These are phyloP conservation scores for Alouatta palliata DNA, from an alignment of 2,113 vertebrate species.

Conservation along the genomic window DNA sequence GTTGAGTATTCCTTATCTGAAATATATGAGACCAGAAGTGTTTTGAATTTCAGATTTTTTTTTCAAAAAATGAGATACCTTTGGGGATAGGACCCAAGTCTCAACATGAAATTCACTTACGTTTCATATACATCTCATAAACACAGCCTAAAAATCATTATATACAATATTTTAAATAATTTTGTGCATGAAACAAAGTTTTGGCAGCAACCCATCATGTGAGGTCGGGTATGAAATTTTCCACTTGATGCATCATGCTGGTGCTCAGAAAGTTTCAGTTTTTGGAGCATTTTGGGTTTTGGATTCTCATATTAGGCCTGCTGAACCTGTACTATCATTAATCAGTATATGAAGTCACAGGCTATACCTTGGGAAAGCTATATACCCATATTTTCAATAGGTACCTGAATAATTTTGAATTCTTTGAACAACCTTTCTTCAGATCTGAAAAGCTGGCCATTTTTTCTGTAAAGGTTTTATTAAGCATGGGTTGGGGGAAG, in stretches of 20 bases:
- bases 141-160: not conserved
- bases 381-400: not conserved
- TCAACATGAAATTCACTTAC: not conserved
- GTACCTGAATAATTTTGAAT: conserved; percentile 19
- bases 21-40: too few relatives aligned
- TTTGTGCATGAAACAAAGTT: not conserved
- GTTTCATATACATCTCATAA: not conserved
- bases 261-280: not conserved
- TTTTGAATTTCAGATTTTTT: not conserved
- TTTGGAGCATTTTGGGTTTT: not conserved
- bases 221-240: not conserved
- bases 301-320: not conserved
- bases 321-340: not conserved
- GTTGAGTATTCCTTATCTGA: not conserved
- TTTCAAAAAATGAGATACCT: not conserved
- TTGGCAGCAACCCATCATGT: not conserved
- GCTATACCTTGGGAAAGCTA: not conserved
- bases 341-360: not conserved
- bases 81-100: not conserved
- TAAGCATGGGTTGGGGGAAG: not conserved
- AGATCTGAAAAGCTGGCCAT: not conserved
- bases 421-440: conserved; percentile 11
- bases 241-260: not conserved
- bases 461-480: not conserved
- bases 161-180: not conserved